Percentiles rank a stretch among this genome's conserved stretches.
Evolutionary conservation across 2,888 invertebrate genomes (phyloP).

Genomic region (Cybosia mesomella): DNA sequence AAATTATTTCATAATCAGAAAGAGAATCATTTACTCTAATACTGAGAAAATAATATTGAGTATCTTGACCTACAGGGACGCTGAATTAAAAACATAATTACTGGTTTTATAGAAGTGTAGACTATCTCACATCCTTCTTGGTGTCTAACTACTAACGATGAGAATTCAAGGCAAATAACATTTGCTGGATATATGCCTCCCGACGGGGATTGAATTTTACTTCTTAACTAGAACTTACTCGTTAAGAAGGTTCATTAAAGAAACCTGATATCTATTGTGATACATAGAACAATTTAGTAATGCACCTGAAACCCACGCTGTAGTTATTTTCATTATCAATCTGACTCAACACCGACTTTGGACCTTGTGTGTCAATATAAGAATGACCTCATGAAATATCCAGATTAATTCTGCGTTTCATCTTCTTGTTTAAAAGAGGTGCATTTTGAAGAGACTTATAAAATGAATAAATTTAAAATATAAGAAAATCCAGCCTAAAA

Average conservation of each 20-base stretch:
- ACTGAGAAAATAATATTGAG: no score
- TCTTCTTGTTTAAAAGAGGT: no score
- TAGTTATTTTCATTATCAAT: not conserved
- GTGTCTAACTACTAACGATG: not conserved
- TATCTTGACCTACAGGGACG: no score
- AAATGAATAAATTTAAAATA: not conserved
- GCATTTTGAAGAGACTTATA: not conserved
- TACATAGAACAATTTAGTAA: conserved; percentile 11
- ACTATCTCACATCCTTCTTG: no score
- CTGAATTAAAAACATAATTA: no score
- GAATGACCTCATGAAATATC: conserved; percentile 6
- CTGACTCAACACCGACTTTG: not conserved
- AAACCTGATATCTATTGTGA: conserved; percentile 11
- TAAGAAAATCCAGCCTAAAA: not conserved
- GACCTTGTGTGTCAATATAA: not conserved
- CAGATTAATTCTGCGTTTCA: not conserved
- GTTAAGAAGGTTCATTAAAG: not conserved
- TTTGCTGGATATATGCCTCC: not conserved
- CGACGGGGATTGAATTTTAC: not conserved
- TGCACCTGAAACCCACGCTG: conserved; percentile 15
- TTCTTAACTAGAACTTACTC: not conserved
- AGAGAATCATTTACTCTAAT: no score
- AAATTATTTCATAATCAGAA: no score
- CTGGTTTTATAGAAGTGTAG: no score
- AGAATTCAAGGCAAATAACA: not conserved